phyloP scores from a whole-genome alignment of 2,113 vertebrate species.

The Fregata magnificens region DNA sequence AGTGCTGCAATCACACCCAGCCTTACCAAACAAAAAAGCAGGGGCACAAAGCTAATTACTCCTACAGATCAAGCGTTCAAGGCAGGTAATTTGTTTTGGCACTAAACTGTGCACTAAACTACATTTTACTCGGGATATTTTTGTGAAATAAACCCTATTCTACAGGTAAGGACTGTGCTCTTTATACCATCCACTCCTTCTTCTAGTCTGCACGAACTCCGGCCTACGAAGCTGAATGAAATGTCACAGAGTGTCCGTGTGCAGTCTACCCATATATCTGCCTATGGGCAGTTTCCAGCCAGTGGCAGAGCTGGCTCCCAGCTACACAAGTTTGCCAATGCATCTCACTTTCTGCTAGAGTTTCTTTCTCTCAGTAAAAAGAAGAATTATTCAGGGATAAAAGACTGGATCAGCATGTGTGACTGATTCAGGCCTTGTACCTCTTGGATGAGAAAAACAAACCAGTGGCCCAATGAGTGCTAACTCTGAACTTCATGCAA shows the following conservation, averaged over 20 bases:
- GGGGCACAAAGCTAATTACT: not conserved
- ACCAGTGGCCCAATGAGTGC: not conserved
- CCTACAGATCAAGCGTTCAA: not conserved
- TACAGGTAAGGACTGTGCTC: not conserved
- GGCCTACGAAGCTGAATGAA: not conserved
- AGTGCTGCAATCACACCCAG: not conserved
- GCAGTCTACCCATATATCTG: not conserved
- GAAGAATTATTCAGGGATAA: not conserved
- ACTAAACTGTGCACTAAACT: not conserved
- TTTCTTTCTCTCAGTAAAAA: not conserved
- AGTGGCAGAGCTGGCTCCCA: not conserved
- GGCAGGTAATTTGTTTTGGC: not conserved
- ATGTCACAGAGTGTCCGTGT: fast-evolving
- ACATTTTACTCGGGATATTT: not conserved
- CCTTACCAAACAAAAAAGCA: not conserved
- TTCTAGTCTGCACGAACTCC: not conserved
- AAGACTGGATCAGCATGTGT: not conserved
- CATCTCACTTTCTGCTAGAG: not conserved
- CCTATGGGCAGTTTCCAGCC: not conserved
- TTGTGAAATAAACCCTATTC: not conserved
- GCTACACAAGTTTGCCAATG: not conserved
- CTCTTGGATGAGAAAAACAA: not conserved
- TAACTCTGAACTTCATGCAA: not conserved
- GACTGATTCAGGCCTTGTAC: not conserved
- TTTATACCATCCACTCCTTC: not conserved